These are phyloP conservation scores for Orthonychiurus folsomi DNA, from an alignment of 2,888 invertebrate genomes.

Conservation along the genomic window DNA sequence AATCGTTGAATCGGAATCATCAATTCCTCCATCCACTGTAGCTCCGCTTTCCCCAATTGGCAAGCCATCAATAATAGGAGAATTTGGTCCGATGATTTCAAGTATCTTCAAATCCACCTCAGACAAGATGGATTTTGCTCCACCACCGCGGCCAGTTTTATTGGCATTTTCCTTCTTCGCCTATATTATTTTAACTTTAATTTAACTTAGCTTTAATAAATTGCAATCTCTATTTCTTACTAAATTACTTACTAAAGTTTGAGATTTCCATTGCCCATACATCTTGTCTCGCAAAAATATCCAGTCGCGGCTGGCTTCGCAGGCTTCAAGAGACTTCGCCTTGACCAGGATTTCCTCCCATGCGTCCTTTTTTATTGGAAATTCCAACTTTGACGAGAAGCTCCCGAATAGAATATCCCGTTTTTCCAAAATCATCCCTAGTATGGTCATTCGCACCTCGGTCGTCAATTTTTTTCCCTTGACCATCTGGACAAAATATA, in stretches of 20 bases:
- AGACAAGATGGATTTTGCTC: neutral
- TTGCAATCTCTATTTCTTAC: neutral
- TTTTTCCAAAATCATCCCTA: neutral
- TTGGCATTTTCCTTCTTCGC: neutral
- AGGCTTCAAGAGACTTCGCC: neutral
- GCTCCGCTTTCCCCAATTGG: neutral
- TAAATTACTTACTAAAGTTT: neutral
- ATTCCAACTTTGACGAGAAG: neutral
- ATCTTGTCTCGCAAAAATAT: neutral
- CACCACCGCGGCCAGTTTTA: slow-evolving; percentile 5
- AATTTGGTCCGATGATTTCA: slow-evolving; percentile 3
- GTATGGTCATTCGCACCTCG: neutral
- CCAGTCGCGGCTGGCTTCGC: neutral
- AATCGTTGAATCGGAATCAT: too few species aligned
- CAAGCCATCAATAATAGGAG: neutral
- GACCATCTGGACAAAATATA: neutral
- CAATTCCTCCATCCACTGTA: too few species aligned
- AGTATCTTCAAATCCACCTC: neutral
- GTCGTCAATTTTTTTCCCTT: neutral
- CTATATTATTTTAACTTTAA: neutral
- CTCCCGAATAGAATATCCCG: neutral
- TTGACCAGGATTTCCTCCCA: neutral
- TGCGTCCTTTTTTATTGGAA: neutral
- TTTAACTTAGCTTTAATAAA: too few species aligned
- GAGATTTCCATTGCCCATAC: neutral